Conservation (phyloP, 53 echinoderm and acorn worm genomes). For the Zoroaster sp. region DNA sequence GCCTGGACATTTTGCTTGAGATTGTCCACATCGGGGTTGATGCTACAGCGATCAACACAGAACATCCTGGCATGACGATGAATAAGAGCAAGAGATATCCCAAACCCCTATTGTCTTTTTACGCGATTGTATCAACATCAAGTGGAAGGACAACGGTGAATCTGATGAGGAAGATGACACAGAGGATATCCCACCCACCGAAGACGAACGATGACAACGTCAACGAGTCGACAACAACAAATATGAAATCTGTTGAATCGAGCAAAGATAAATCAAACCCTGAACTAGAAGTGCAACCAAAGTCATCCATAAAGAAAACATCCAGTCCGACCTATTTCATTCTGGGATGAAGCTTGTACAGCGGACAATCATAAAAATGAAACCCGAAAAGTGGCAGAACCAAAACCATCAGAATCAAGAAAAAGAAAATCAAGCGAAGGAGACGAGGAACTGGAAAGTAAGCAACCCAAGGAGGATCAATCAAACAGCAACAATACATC, state of each 20-base stretch:
- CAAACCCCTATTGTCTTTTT: not conserved
- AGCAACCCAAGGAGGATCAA: too few species aligned
- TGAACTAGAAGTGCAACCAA: too few species aligned
- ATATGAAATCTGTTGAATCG: not conserved
- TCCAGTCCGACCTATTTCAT: too few species aligned
- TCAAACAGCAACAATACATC: too few species aligned
- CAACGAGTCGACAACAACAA: not conserved
- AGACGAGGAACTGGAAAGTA: too few species aligned
- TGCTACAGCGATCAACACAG: not conserved
- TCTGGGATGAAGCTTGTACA: too few species aligned
- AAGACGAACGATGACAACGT: not conserved
- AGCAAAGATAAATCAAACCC: not conserved
- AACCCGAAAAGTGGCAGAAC: too few species aligned
- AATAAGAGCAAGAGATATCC: not conserved
- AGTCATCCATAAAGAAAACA: too few species aligned
- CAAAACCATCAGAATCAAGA: too few species aligned
- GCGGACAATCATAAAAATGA: too few species aligned
- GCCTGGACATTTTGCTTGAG: not conserved
- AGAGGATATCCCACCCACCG: not conserved
- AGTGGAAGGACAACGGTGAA: not conserved
- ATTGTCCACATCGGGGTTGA: not conserved
- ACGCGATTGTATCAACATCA: not conserved
- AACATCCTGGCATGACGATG: not conserved
- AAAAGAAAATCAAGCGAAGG: too few species aligned
- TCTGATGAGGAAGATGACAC: not conserved